phyloP scores from a whole-genome alignment of 2,888 invertebrate species.

The Ryuthela nishihirai region DNA sequence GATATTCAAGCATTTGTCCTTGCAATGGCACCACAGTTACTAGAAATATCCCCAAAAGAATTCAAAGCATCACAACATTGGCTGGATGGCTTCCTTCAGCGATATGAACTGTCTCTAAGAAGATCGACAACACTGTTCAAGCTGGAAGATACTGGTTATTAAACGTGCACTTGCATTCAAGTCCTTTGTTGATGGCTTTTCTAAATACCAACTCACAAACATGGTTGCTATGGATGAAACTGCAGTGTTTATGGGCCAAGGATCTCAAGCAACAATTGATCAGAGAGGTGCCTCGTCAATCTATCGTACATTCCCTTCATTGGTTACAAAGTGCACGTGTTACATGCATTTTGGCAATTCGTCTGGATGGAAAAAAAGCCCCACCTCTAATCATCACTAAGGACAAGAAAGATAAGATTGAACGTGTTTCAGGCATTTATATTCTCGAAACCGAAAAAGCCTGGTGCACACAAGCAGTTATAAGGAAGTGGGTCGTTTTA shows the following conservation, averaged over 20 bases:
- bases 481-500: conserved; percentile 10
- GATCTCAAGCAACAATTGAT: conserved; percentile 2
- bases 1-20: conserved; percentile 1
- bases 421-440: conserved; percentile 3
- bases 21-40: too few species aligned
- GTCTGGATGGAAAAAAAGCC: conserved; percentile 2
- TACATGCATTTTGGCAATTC: conserved; percentile 7
- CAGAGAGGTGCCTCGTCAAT: neutral
- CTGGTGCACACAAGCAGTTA: neutral
- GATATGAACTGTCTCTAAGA: conserved; percentile 4
- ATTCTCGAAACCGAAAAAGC: neutral
- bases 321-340: conserved; percentile 5
- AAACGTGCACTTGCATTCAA: conserved; percentile 8
- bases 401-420: neutral
- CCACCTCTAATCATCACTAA: conserved; percentile 1
- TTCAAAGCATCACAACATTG: too few species aligned
- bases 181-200: conserved; percentile 8
- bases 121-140: conserved; percentile 9
- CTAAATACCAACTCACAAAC: neutral
- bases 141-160: conserved; percentile 6
- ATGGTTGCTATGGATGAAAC: conserved; percentile 1
- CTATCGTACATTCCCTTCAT: too few species aligned
- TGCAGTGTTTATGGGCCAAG: conserved; percentile 6
- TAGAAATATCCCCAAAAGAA: neutral
- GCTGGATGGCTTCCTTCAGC: conserved; percentile 4